Evolutionary conservation across 2,888 invertebrate genomes (phyloP).

Genomic region (Smittia aterrima): DNA sequence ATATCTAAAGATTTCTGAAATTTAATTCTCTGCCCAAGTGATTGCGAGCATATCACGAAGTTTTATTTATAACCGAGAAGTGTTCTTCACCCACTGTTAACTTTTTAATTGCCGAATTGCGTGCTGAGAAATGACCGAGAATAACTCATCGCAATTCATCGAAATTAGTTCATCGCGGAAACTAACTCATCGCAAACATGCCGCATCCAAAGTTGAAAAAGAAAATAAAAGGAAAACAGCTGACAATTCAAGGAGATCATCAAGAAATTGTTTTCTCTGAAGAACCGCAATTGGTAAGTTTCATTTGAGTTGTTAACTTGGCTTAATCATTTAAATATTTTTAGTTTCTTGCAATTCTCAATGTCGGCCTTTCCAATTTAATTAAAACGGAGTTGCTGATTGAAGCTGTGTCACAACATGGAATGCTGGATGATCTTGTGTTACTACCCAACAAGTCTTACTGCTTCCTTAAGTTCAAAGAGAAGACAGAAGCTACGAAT

Average conservation of each 20-base stretch:
- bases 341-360: slow-evolving; percentile 63
- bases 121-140: too few species aligned
- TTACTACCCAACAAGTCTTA: slow-evolving; percentile 79
- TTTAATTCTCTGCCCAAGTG: too few species aligned
- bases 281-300: slow-evolving; percentile 18
- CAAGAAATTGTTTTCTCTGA: background rate
- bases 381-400: slow-evolving; percentile 65
- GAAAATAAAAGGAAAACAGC: slow-evolving; percentile 17
- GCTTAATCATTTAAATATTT: background rate
- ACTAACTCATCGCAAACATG: too few species aligned
- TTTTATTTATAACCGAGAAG: too few species aligned
- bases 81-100: too few species aligned
- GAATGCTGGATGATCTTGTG: slow-evolving; percentile 61
- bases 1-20: too few species aligned
- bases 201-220: background rate
- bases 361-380: slow-evolving; percentile 82
- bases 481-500: slow-evolving; percentile 55
- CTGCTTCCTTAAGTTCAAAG: slow-evolving; percentile 67
- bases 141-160: too few species aligned
- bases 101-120: too few species aligned
- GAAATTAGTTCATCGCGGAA: too few species aligned
- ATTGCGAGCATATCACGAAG: too few species aligned
- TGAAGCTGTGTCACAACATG: slow-evolving; percentile 56
- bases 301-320: too few species aligned
- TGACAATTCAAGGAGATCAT: background rate